Base-by-base conservation (phyloP, 2,797 vertebrate genomes). In the Austrolebias charrua region DNA sequence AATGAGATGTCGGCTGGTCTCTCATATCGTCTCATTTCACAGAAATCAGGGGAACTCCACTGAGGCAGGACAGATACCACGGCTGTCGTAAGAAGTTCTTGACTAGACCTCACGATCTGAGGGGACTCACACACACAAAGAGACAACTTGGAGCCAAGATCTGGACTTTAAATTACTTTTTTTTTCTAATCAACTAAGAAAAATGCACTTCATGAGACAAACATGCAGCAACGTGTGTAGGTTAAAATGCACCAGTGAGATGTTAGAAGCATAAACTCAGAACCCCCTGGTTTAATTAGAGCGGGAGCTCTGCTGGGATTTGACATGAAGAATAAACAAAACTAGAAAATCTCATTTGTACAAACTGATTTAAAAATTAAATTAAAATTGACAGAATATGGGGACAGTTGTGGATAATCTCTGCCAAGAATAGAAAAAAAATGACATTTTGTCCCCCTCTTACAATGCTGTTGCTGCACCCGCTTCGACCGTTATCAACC, bases 201-300 rank as follows among this genome's bases (percentile, higher is more conserved):
- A 48, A 44, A 68, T 63, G 59, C 19, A 48, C 42, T 50, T 59
- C 50, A 60, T 53, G 4, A 35, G 18, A 62, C 54, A 40, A 53
- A 53, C 31, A 63, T 47, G 62, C 4, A 13, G 1, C 13, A 40
- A 31, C 59, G 0, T 52, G 74, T 62, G 13, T 53, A 33, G 72
- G 69, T 49, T 20, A 57, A 66, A 53, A 66, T 54, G 63, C 40
- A 63, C 53, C 61, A 72, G 45, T 35, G 13, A 28, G 31, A 20
- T 11, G 7, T 45, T 28, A 9, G 42, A 42, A 11, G 38, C 9
- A 11, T 48, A 28, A 15, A 28, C 3, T 12, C 9, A 35, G 48
- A 55, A 58, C 66, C 87, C 81, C 72, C 24, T 65, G 71, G 81
- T 86, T 86, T 70, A 82, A 90, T 90, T 87, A 89, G 75, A 18